Evolutionary conservation across 2,888 invertebrate genomes (phyloP), one percentile per base, ranked within the genome.

Genomic region (Oithona nana): DNA sequence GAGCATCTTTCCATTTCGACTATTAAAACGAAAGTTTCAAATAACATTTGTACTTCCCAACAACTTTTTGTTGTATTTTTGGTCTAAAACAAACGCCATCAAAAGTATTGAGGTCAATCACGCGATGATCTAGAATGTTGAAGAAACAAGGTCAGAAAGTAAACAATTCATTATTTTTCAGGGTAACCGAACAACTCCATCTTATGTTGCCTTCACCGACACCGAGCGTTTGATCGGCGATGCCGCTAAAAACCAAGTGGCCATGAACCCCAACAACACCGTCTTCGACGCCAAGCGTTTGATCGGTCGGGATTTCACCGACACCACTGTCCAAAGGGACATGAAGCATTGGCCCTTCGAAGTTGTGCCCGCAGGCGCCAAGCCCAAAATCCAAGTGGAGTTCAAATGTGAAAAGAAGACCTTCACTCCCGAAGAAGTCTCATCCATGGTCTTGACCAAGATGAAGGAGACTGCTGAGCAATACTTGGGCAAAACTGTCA

Each of bases 391-490:
- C 50, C 71, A 76, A 69, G 77, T 78, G 22, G 73, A 75, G 54
- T 81, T 78, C 74, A 81, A 81, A 70, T 80, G 79, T 66, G 81
- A 82, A 69, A 70, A 68, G 61, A 82, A 82, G 71, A 75, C 75
- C 55, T 81, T 80, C 71, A 78, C 73, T 72, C 79, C 80, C 1
- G 80, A 80, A 70, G 80, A 80, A 73, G 75, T 80, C 63, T 78
- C 78, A 62, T 78, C 79, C 57, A 80, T 80, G 80, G 78, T 80
- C 57, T 78, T 93, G 65, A 83, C 81, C 28, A 92, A n/a, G n/a
- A n/a, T n/a, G n/a, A n/a, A n/a, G n/a, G n/a, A n/a, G n/a, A n/a
- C n/a, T n/a, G n/a, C n/a, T 92, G 73, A 92, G 92, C 92, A 90
- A 88, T 85, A 82, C 70, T 72, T 86, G 65, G 85, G 84, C 8